Percentiles rank a stretch among this genome's conserved stretches.
phyloP scores from a whole-genome alignment of 2,113 vertebrate genomes.

The Mesitornis unicolor region DNA sequence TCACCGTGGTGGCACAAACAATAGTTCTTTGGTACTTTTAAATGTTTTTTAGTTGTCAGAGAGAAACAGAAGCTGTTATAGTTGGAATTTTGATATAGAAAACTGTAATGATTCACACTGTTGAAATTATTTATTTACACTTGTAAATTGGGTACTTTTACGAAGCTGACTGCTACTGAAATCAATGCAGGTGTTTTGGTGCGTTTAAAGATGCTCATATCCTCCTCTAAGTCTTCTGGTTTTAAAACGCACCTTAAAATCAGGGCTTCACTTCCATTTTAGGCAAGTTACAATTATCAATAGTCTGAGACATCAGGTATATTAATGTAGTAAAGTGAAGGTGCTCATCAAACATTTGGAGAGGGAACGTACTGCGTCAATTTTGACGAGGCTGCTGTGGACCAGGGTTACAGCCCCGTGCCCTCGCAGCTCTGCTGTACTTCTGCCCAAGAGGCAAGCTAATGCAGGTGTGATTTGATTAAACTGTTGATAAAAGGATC shows the following conservation, averaged over 20 bases:
- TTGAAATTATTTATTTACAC: background rate
- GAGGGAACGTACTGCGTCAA: rapidly evolving
- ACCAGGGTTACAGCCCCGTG: background rate
- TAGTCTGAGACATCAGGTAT: background rate
- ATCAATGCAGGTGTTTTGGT: background rate
- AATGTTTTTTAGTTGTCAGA: background rate
- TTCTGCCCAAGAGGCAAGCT: background rate
- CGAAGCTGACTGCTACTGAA: background rate
- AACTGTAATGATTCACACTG: background rate
- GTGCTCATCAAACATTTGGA: background rate
- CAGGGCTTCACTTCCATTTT: background rate
- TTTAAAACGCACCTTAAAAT: background rate
- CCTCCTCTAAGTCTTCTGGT: background rate
- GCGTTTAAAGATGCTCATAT: background rate
- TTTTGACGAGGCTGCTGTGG: background rate
- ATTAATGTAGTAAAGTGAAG: background rate
- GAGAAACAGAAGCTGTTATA: background rate
- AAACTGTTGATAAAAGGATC: background rate
- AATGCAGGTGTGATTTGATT: background rate
- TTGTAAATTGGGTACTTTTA: background rate
- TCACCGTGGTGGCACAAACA: background rate
- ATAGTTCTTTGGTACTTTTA: background rate
- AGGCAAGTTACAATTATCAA: background rate
- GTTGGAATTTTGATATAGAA: background rate
- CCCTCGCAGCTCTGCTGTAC: background rate